Evolutionary conservation across 2,113 vertebrate species (phyloP).

Genomic region (Coturnix japonica): DNA sequence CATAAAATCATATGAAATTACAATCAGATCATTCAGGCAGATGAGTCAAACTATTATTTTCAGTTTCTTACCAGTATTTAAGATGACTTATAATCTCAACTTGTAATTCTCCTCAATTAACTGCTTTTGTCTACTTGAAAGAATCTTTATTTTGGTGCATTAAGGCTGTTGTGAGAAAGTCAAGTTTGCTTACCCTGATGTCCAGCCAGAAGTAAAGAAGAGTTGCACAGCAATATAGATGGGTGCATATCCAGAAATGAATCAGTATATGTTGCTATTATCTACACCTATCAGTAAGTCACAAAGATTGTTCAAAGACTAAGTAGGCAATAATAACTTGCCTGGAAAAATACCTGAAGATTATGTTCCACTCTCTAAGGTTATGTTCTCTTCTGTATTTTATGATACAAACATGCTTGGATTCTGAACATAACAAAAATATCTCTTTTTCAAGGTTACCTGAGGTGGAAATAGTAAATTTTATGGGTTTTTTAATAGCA

Average conservation of each 20-base stretch:
- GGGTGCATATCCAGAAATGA: background rate
- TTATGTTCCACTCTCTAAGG: background rate
- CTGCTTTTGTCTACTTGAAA: background rate
- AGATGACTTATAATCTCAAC: background rate
- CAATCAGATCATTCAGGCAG: background rate
- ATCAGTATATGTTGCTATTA: background rate
- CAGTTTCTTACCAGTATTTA: background rate
- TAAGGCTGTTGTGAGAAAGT: background rate
- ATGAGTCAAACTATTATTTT: conserved; percentile 17
- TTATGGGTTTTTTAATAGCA: background rate
- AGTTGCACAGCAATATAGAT: background rate
- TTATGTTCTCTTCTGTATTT: background rate
- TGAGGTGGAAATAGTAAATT: background rate
- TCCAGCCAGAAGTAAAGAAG: background rate
- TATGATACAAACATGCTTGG: background rate
- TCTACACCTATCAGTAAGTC: background rate
- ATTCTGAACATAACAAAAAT: background rate
- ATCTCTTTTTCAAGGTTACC: background rate
- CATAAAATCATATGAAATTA: background rate
- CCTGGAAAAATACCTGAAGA: background rate
- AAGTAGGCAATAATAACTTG: background rate
- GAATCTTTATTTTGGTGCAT: background rate
- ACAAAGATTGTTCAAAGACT: background rate
- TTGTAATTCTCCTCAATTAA: background rate
- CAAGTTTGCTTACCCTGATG: background rate